Evolutionary conservation across 2,888 invertebrate genomes (phyloP).

Genomic region (Mythimna pallens): DNA sequence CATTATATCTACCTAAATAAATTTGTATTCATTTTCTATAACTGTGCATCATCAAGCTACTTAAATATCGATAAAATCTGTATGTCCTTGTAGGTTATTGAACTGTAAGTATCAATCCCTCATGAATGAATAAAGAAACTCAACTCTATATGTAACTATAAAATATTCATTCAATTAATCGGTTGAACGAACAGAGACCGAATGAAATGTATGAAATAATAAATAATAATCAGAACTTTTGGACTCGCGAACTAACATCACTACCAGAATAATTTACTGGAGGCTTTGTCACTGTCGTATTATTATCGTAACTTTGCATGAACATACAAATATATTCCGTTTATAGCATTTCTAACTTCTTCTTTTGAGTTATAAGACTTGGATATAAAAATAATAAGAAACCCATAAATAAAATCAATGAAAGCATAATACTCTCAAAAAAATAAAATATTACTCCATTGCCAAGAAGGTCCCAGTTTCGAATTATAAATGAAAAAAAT

Average conservation of each 20-base stretch:
- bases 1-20: no score
- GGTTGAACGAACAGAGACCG: slow-evolving; percentile 19
- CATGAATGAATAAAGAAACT: not conserved
- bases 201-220: slow-evolving; percentile 36
- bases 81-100: not conserved
- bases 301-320: slow-evolving; percentile 10
- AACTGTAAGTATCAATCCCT: not conserved
- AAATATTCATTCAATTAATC: slow-evolving; percentile 43
- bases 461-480: not conserved
- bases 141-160: not conserved
- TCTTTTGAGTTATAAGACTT: not conserved
- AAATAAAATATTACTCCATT: no score
- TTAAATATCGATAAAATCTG: not conserved
- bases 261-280: slow-evolving; percentile 8
- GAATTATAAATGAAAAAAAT: slow-evolving; percentile 39
- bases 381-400: not conserved
- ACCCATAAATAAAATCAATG: not conserved
- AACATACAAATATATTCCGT: slow-evolving; percentile 1
- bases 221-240: slow-evolving; percentile 40
- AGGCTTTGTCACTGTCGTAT: slow-evolving; percentile 6
- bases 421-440: not conserved
- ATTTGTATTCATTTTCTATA: no score
- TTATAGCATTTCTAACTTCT: not conserved
- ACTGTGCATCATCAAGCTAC: not conserved
- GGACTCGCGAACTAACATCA: slow-evolving; percentile 11